These are phyloP conservation scores for Bombyx mandarina DNA, from an alignment of 1,140 invertebrate species.

Conservation along the genomic window DNA sequence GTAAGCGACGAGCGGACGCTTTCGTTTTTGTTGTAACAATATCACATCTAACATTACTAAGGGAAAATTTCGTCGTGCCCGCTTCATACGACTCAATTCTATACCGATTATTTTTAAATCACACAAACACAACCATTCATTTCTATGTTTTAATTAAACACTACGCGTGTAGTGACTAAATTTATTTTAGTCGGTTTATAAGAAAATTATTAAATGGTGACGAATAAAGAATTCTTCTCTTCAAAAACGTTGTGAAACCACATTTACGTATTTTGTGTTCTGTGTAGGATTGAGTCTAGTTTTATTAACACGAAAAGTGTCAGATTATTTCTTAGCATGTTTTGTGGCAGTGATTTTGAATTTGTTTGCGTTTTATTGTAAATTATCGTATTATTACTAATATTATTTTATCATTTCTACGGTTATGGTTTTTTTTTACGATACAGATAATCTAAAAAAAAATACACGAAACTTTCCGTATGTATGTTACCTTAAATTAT, in stretches of 20 bases:
- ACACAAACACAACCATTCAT: neutral
- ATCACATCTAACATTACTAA: slow-evolving; percentile 48
- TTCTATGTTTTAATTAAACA: too few relatives aligned
- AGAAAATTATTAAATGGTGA: too few relatives aligned
- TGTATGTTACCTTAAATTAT: too few relatives aligned
- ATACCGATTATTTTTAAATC: slow-evolving; percentile 10
- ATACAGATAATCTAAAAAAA: too few relatives aligned
- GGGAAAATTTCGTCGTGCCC: slow-evolving; percentile 54
- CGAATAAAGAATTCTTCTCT: neutral
- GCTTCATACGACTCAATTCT: slow-evolving; percentile 25
- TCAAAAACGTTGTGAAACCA: neutral
- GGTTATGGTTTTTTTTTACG: too few relatives aligned
- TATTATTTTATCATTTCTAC: neutral
- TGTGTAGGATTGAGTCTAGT: slow-evolving; percentile 26
- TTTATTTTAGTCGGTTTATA: too few relatives aligned
- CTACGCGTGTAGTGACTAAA: too few relatives aligned
- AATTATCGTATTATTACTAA: neutral
- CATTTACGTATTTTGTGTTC: neutral
- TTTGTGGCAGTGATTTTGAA: slow-evolving; percentile 24
- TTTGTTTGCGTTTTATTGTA: slow-evolving; percentile 20
- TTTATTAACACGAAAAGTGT: slow-evolving; percentile 29
- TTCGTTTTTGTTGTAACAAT: slow-evolving; percentile 9
- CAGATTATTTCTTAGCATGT: slow-evolving; percentile 32
- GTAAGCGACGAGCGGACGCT: slow-evolving; percentile 14
- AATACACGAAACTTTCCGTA: too few relatives aligned